Base-by-base conservation (phyloP, 2,113 vertebrate genomes). In the Oncorhynchus gorbuscha region DNA sequence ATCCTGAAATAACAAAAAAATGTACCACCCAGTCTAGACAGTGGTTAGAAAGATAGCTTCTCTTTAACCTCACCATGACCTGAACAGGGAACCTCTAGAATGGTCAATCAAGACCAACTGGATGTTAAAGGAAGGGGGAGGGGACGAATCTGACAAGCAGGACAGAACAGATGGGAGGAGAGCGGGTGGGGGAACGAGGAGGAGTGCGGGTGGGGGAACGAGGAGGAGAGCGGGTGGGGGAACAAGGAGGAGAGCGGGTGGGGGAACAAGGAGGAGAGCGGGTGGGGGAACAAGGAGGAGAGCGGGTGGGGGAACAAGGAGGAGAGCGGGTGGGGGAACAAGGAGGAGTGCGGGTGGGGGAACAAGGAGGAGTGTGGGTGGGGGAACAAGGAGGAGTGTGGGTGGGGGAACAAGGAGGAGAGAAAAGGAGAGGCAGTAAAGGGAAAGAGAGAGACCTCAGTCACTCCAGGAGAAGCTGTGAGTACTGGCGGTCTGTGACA, bases 391-490 rank as follows among this genome's bases (percentile, higher is more conserved):
- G 35, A 7, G 6, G 30, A 30, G 30, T 4, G 30, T 30, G 30
- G 4, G 4, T 30, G 30, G 30, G 28, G 28, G 28, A 3, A 30
- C 28, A 30, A 30, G 32, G 32, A 35, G 32, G 32, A 35, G 32
- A 35, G 39, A 9, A 11, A 45, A 58, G 62, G 49, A 74, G 73
- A 26, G 18, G 64, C 61, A 72, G 72, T 18, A n/a, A 84, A 49
- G 81, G 83, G 79, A 88, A 90, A 91, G 93, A 93, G 93, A 93
- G 95, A 94, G 96, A 99, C 98, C 97, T 99, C 97, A 98, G 95
- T 99, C 97, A 95, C 93, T 99, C 98, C 97, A 99, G 90, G 97
- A 97, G 95, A 99, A 99, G 95, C 96, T 97, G 95, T 98, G 98
- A 96, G 95, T 96, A 95, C 97, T 99, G 94, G 96, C 91, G 78